phyloP scores from a whole-genome alignment of 2,113 vertebrate genomes.

The Etheostoma spectabile region DNA sequence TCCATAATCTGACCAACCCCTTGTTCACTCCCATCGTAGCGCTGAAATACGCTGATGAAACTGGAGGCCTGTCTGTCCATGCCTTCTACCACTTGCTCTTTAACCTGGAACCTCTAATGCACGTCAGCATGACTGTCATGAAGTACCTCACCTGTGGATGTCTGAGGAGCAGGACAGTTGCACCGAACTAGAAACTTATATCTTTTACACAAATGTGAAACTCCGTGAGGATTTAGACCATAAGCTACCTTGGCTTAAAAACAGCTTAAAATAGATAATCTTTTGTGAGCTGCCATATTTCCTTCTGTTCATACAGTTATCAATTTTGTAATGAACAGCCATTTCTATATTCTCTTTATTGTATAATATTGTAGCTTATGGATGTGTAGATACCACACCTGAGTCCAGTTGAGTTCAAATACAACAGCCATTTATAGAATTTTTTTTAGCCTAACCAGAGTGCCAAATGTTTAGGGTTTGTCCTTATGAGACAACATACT shows the following conservation, averaged over 20 bases:
- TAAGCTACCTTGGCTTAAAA: background rate
- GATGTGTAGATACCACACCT: slow-evolving; percentile 1
- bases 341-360: slow-evolving; percentile 1
- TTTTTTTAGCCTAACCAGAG: slow-evolving; percentile 15
- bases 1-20: slow-evolving; percentile 88
- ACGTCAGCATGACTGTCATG: slow-evolving; percentile 84
- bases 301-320: background rate
- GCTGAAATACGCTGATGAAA: slow-evolving; percentile 89
- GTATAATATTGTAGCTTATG: background rate
- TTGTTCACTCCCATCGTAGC: slow-evolving; percentile 88
- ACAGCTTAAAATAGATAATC: too few species aligned
- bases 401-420: background rate
- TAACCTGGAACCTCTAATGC: slow-evolving; percentile 87
- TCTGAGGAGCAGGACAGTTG: slow-evolving; percentile 74
- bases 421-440: background rate
- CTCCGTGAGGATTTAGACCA: background rate
- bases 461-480: slow-evolving; percentile 48
- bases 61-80: slow-evolving; percentile 87
- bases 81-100: slow-evolving; percentile 92
- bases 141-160: slow-evolving; percentile 88
- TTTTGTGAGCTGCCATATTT: slow-evolving; percentile 25
- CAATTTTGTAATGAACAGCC: background rate
- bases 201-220: background rate
- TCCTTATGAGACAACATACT: background rate
- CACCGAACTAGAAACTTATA: slow-evolving; percentile 63